phyloP scores from a whole-genome alignment of 1,140 invertebrate species.

The Forficula auricularia region DNA sequence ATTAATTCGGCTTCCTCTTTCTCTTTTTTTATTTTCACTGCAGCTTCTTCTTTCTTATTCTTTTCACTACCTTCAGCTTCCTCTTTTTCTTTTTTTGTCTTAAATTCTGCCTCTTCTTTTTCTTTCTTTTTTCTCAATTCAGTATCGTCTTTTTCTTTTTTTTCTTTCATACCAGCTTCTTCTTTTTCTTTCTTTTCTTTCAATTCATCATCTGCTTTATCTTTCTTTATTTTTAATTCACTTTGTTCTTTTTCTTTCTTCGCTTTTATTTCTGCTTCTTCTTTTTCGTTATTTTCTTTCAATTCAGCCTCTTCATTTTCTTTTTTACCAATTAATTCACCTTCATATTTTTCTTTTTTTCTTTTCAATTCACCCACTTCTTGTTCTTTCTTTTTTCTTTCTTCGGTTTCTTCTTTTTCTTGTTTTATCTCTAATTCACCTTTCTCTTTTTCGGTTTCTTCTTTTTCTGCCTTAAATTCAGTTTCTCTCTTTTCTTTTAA shows the following conservation, averaged over 20 bases:
- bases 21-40: conserved; percentile 10
- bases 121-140: conserved; percentile 3
- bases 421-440: conserved; percentile 12
- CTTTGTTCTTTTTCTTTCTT: conserved; percentile 9
- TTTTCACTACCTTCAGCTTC: not conserved
- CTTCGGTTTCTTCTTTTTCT: conserved; percentile 13
- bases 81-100: not conserved
- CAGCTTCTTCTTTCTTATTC: conserved; percentile 10
- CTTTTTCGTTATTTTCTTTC: conserved; percentile 10
- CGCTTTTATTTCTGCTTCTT: conserved; percentile 10
- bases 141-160: conserved; percentile 2
- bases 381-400: conserved; percentile 14
- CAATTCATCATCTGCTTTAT: conserved; percentile 9
- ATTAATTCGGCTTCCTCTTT: conserved; percentile 16
- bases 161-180: not conserved
- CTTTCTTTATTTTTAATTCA: too few species aligned
- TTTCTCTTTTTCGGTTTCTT: conserved; percentile 12
- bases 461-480: conserved; percentile 12
- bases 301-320: conserved; percentile 13
- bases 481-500: conserved; percentile 13
- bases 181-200: not conserved
- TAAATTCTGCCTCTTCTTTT: conserved; percentile 4
- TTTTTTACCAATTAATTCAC: conserved; percentile 13
- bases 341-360: conserved; percentile 13
- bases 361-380: conserved; percentile 13